These are phyloP conservation scores for Crioceris asparagi DNA, from an alignment of 2,888 invertebrate species.

Conservation along the genomic window DNA sequence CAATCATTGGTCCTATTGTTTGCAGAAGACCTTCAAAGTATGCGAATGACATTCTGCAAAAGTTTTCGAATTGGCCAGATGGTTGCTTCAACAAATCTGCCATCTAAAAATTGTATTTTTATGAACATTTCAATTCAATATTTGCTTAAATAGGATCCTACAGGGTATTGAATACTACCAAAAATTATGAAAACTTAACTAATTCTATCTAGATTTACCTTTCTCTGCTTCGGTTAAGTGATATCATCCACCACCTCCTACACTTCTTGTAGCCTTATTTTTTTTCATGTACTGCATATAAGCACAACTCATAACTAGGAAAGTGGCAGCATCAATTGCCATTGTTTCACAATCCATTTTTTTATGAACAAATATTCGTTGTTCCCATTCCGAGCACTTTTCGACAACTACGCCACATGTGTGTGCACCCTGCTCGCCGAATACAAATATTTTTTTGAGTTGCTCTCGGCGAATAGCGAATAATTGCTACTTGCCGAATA, in stretches of 20 bases:
- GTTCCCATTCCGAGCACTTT: too few relatives aligned
- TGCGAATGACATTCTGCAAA: neutral
- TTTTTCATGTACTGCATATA: too few relatives aligned
- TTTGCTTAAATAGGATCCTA: too few relatives aligned
- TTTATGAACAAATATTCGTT: too few relatives aligned
- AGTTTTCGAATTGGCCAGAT: constrained; percentile 4
- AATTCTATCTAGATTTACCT: neutral
- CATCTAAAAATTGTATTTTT: too few relatives aligned
- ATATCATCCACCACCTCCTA: neutral
- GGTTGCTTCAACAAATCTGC: constrained; percentile 2
- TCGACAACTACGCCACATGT: too few relatives aligned
- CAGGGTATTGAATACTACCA: neutral
- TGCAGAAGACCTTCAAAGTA: constrained; percentile 1
- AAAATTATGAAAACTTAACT: neutral
- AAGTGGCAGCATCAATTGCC: too few relatives aligned
- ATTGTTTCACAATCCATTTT: too few relatives aligned
- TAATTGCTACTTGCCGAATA: neutral
- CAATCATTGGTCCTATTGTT: constrained; percentile 2
- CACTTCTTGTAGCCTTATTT: neutral
- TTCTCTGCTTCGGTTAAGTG: neutral
- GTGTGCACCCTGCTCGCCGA: too few relatives aligned
- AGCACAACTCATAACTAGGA: too few relatives aligned
- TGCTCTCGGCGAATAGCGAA: neutral
- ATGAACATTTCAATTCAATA: too few relatives aligned
- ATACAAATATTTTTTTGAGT: too few relatives aligned